phyloP scores from a whole-genome alignment of 2,888 invertebrate genomes.

The Brenthis ino region DNA sequence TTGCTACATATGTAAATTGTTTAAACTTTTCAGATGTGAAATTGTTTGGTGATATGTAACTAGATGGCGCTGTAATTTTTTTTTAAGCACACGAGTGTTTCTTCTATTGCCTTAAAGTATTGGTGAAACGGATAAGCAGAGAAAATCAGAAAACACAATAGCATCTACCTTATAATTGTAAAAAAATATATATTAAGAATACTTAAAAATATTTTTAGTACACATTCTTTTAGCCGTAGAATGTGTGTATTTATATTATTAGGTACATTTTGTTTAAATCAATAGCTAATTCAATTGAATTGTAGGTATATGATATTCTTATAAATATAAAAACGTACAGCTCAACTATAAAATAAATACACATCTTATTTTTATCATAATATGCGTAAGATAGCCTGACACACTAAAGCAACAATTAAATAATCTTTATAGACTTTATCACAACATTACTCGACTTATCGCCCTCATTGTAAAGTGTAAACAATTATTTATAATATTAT shows the following conservation, averaged over 20 bases:
- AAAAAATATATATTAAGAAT: too few species aligned
- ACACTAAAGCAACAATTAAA: conserved; percentile 8
- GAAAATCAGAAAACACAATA: too few species aligned
- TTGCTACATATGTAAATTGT: too few species aligned
- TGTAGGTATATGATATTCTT: too few species aligned
- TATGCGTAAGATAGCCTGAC: conserved; percentile 19
- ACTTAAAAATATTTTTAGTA: too few species aligned
- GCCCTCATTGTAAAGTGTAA: conserved; percentile 11
- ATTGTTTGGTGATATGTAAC: not conserved
- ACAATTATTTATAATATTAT: conserved; percentile 15
- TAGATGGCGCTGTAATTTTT: conserved; percentile 5
- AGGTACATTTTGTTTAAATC: too few species aligned
- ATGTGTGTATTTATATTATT: too few species aligned
- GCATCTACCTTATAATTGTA: too few species aligned
- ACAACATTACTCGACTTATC: conserved; percentile 16
- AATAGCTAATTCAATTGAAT: too few species aligned
- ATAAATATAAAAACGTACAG: too few species aligned
- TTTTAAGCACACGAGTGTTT: not conserved
- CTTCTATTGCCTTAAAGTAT: not conserved
- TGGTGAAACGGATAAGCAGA: not conserved
- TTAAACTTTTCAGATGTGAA: too few species aligned
- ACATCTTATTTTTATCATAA: conserved; percentile 11
- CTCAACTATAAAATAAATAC: not conserved
- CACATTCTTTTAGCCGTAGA: too few species aligned
- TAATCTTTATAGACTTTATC: conserved; percentile 21